A percentile compares a stretch with the other conserved stretches of the same genome.
These are phyloP conservation scores for Penaeus japonicus DNA, from an alignment of 1,140 invertebrate genomes.

Conservation along the genomic window DNA sequence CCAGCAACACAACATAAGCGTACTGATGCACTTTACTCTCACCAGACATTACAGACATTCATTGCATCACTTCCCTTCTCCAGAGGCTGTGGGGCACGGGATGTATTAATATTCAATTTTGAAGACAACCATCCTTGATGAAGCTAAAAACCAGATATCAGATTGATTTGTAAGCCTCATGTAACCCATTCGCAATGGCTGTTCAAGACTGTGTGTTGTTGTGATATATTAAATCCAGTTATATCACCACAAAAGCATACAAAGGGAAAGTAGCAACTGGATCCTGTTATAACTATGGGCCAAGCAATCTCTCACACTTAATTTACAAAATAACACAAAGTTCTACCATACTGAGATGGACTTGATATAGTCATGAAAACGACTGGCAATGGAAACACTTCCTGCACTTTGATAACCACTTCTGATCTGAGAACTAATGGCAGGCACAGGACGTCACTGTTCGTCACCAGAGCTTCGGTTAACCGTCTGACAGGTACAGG, in stretches of 20 bases:
- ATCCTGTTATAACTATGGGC: conserved; percentile 14
- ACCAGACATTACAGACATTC: no score
- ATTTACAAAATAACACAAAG: conserved; percentile 10
- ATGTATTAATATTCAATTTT: no score
- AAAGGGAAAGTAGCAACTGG: not conserved
- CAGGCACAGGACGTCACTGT: conserved; percentile 35
- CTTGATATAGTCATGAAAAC: not conserved
- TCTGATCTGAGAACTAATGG: conserved; percentile 19
- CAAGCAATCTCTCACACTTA: conserved; percentile 18
- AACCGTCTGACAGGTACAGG: not conserved
- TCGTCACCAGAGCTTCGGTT: conserved; percentile 16
- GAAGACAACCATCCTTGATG: no score
- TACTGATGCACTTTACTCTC: no score
- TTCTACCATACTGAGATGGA: not conserved
- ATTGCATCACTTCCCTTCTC: no score
- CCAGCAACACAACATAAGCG: no score
- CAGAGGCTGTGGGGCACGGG: no score
- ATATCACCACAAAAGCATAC: conserved; percentile 29
- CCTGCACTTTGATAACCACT: conserved; percentile 25
- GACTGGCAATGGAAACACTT: not conserved
- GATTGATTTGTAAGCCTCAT: not conserved
- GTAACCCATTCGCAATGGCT: not conserved
- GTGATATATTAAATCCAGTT: not conserved
- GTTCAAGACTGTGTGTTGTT: not conserved
- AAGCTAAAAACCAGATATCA: no score